phyloP scores from a whole-genome alignment of 2,113 vertebrate species.

The Cryptotis parvus region DNA sequence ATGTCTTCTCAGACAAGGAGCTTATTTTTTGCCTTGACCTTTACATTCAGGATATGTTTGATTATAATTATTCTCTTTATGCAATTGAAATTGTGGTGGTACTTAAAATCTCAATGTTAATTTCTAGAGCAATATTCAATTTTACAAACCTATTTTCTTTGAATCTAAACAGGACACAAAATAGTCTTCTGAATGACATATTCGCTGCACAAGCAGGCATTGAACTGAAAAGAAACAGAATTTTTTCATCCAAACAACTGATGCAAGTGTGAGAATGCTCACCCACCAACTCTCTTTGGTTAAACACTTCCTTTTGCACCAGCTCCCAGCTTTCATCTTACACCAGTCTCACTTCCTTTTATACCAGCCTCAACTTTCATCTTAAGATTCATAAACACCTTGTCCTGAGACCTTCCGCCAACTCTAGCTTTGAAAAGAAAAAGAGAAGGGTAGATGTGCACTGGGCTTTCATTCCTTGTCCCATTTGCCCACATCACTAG shows the following conservation, averaged over 20 bases:
- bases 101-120: conserved; percentile 9
- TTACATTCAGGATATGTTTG: conserved; percentile 43
- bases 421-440: background rate
- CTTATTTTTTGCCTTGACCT: conserved; percentile 57
- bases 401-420: background rate
- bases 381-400: background rate
- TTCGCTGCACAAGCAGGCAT: background rate
- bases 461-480: background rate
- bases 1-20: background rate
- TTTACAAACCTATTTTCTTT: background rate
- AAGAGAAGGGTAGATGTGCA: background rate
- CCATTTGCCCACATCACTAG: background rate
- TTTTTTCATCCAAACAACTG: background rate
- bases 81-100: background rate
- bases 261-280: background rate
- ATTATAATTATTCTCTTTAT: conserved; percentile 42
- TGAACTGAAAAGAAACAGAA: background rate
- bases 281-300: background rate
- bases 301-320: background rate
- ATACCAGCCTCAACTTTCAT: too few relatives aligned
- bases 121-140: background rate
- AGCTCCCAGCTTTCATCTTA: too few relatives aligned
- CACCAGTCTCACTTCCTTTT: too few relatives aligned
- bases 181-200: background rate
- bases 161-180: background rate